Base-by-base conservation (phyloP, 2,888 invertebrate genomes). In the Disparrhopalites patrizii region DNA sequence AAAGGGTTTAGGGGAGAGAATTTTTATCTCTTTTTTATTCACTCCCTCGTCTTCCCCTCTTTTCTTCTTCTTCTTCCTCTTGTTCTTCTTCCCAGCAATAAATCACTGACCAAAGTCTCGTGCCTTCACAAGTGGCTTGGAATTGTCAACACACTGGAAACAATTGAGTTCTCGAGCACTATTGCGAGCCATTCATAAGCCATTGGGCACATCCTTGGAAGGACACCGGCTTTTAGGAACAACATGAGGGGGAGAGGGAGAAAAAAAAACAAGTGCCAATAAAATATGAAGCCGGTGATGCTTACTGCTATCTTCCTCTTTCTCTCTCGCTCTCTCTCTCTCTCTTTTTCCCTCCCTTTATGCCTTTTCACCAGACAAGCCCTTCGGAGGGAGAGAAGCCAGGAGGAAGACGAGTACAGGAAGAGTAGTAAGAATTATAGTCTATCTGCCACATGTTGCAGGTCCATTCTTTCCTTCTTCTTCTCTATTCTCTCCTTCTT, bases 381-480 rank as follows among this genome's bases (percentile, higher is more conserved):
- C 36, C 15, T 10, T 36, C 15, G 15, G 31, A 64, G 18, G 40
- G 28, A 20, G 43, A n/a, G 5, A 15, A 5, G 43, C 5, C n/a
- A 69, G 67, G 69, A 55, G 55, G 3, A 27, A 31, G 50, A 47
- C 8, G n/a, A n/a, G 8, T 23, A 55, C 31, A 18, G 20, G 30
- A 30, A n/a, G 8, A 20, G 55, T 55, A n/a, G 65, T 65, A 64
- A 67, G 66, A 66, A 65, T 66, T 68, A 67, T 68, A 70, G 70
- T 70, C 67, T 70, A 69, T 72, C 67, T 70, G 69, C 72, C 72
- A 72, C 72, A 72, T 72, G 72, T 72, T 72, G 72, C 72, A 68
- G 72, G 72, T 70, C 72, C 72, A 72, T 72, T 65, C n/a, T n/a
- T n/a, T n/a, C n/a, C n/a, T n/a, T 69, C 69, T 69, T 69, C 43